Base-by-base conservation (phyloP, 2,888 invertebrate genomes). In the Rhagophthalmus giganteus region DNA sequence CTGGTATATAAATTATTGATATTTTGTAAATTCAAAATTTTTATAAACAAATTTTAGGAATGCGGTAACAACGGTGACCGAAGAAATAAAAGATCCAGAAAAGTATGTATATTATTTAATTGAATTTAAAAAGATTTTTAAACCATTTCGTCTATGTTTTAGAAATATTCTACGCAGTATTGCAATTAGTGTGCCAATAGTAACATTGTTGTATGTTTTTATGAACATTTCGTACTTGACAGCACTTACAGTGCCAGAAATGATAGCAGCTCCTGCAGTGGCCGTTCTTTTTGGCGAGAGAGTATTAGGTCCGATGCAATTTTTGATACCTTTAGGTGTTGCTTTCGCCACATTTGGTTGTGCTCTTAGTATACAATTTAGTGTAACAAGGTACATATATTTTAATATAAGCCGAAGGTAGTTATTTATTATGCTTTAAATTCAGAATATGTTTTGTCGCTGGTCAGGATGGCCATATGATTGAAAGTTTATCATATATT, bases 181-280 rank as follows among this genome's bases (percentile, higher is more conserved):
- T 60, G 77, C 85, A 5, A 87, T 92, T 37, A 90, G 87, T 0
- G 87, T 93, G 0, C 92, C 92, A 0, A 74, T 89, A 3, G 89
- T 92, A 15, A 91, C 90, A 0, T 73, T 82, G 0, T 79, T 90
- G 6, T 93, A 92, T 68, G 85, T 91, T 13, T 81, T 86, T 63
- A 90, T 90, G 84, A 93, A 92, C 67, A 79, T 91, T 9, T 86
- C 91, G n/a, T 93, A 92, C 73, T 87, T 92, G 85, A 83, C 90
- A 0, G 90, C 87, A 2, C 74, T 93, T 60, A 84, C 82, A 1
- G 80, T 83, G 39, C 74, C 80, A 0, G 90, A 91, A 67, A 85
- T 94, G 81, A 76, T 85, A 8, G 77, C 78, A 2, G 84, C 88
- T 0, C 81, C 83, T 1, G 91, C 91, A 0, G 92, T 93, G 1